Evolutionary conservation across 2,888 invertebrate species (phyloP).

Genomic region (Melangyna quadrimaculata): DNA sequence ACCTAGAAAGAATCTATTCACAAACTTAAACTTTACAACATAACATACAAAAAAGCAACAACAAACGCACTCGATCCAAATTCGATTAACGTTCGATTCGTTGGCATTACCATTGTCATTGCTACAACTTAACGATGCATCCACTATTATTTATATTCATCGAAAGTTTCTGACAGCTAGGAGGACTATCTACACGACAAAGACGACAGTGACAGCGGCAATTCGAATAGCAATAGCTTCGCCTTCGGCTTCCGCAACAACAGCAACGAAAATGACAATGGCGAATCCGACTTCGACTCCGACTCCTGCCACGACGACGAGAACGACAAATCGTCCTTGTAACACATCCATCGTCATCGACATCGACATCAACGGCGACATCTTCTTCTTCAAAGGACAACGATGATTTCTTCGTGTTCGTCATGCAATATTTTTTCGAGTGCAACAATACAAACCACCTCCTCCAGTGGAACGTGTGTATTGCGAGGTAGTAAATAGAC

Average conservation of each 20-base stretch:
- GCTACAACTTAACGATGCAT: constrained; percentile 71
- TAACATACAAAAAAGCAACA: constrained; percentile 26
- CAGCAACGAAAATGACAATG: not conserved
- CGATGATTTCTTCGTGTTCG: not conserved
- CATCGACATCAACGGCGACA: not conserved
- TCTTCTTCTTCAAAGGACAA: not conserved
- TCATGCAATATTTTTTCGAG: constrained; percentile 23
- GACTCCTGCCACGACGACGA: constrained; percentile 30
- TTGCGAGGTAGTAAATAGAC: constrained; percentile 73
- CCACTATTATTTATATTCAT: constrained; percentile 70
- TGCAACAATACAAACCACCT: constrained; percentile 45
- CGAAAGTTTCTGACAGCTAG: constrained; percentile 56
- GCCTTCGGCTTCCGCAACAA: not conserved
- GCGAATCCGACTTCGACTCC: not conserved
- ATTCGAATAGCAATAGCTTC: not conserved
- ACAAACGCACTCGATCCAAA: constrained; percentile 53
- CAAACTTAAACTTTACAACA: constrained; percentile 57
- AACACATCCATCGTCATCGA: not conserved
- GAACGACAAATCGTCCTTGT: constrained; percentile 30
- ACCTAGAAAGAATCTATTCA: constrained; percentile 53
- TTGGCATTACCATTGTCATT: constrained; percentile 68
- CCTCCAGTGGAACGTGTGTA: constrained; percentile 62
- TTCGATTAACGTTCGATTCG: constrained; percentile 69
- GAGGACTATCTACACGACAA: constrained; percentile 35
- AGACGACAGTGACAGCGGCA: constrained; percentile 12